Evolutionary conservation across 92 coral and sea anemone species (phyloP).

Genomic region (Palythoa grandis): DNA sequence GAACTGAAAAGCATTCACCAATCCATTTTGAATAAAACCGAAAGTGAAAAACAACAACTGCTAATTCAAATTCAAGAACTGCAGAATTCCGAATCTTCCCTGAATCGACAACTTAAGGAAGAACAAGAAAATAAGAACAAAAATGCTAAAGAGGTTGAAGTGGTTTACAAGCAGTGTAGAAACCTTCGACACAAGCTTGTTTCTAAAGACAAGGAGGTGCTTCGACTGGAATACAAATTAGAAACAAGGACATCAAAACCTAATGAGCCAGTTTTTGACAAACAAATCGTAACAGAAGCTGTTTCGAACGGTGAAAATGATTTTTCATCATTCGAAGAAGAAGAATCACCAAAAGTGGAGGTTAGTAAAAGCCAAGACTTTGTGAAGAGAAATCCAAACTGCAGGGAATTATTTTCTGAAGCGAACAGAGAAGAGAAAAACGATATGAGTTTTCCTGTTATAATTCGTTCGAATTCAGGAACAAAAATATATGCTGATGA

Average conservation of each 20-base stretch:
- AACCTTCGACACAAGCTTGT: conserved; percentile 34
- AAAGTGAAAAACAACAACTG: conserved; percentile 53
- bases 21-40: conserved; percentile 51
- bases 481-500: conserved; percentile 14
- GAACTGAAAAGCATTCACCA: conserved; percentile 75
- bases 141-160: conserved; percentile 22
- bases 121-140: conserved; percentile 25
- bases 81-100: conserved; percentile 20
- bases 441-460: not conserved
- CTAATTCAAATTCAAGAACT: conserved; percentile 38
- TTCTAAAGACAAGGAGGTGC: conserved; percentile 3
- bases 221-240: not conserved
- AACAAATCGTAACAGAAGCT: not conserved
- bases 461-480: conserved; percentile 29
- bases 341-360: not conserved
- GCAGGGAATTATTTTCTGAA: not conserved
- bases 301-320: not conserved
- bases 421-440: not conserved
- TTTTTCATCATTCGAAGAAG: not conserved
- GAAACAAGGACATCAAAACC: not conserved
- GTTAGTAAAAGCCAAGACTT: not conserved
- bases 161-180: conserved; percentile 1
- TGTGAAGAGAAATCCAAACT: not conserved
- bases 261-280: not conserved
- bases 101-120: not conserved